Evolutionary conservation across 2,888 invertebrate species (phyloP).

Genomic region (Cerceris rybyensis): DNA sequence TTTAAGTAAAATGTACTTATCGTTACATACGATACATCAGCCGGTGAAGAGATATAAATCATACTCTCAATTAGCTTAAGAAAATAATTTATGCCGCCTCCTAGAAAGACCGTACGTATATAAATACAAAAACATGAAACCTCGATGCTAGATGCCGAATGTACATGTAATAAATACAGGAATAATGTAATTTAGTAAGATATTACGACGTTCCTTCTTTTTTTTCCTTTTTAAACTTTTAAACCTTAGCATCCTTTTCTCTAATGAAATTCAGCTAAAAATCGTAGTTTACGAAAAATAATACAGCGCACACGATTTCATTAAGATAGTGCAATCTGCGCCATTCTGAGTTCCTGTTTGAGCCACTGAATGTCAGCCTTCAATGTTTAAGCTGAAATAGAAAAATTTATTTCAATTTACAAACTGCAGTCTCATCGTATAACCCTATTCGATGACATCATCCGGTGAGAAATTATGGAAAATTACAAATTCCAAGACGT

Average conservation of each 20-base stretch:
- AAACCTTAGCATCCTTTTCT: slow-evolving; percentile 72
- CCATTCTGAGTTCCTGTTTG: slow-evolving; percentile 58
- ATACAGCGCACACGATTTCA: slow-evolving; percentile 71
- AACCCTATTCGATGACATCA: no score
- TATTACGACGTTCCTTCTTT: slow-evolving; percentile 52
- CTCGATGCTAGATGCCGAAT: slow-evolving; percentile 73
- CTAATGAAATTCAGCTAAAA: slow-evolving; percentile 80
- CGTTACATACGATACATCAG: slow-evolving; percentile 56
- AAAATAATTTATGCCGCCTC: slow-evolving; percentile 56
- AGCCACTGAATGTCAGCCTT: slow-evolving; percentile 53
- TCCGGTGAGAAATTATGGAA: no score
- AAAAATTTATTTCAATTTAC: slow-evolving; percentile 7
- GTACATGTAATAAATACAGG: slow-evolving; percentile 80
- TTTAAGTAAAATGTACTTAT: slow-evolving; percentile 72
- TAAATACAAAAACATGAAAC: slow-evolving; percentile 64
- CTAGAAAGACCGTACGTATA: slow-evolving; percentile 52
- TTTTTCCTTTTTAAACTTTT: slow-evolving; percentile 28
- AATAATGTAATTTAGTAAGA: slow-evolving; percentile 71
- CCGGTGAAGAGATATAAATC: slow-evolving; percentile 59
- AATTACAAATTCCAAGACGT: no score
- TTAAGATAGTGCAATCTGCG: slow-evolving; percentile 54
- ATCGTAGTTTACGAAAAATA: slow-evolving; percentile 78
- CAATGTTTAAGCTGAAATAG: slow-evolving; percentile 62
- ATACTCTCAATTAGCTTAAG: slow-evolving; percentile 55
- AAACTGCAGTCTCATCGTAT: not conserved